Evolutionary conservation across 2,797 vertebrate genomes (phyloP).

Genomic region (Diplodus sargus): DNA sequence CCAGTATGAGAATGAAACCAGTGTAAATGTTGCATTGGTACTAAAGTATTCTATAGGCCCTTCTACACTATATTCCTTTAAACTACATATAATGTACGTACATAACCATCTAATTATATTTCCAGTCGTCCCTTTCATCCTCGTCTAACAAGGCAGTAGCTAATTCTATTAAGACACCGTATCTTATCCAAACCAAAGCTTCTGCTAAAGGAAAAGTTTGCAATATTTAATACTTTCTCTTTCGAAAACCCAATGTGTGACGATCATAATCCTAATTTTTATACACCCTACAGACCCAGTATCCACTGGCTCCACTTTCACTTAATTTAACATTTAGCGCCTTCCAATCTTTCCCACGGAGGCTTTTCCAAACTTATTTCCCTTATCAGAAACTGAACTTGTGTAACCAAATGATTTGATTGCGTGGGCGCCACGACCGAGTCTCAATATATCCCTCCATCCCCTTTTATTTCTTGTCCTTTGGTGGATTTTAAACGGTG

Average conservation of each 20-base stretch:
- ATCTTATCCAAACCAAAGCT: constrained; percentile 46
- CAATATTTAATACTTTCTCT: constrained; percentile 53
- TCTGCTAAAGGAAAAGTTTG: constrained; percentile 48
- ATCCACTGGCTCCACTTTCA: constrained; percentile 54
- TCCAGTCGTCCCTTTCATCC: constrained; percentile 34
- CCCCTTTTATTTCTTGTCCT: constrained; percentile 57
- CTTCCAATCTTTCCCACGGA: constrained; percentile 51
- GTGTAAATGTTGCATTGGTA: neutral
- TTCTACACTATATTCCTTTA: neutral
- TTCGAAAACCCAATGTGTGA: constrained; percentile 49
- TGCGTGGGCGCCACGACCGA: constrained; percentile 46
- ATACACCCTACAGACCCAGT: constrained; percentile 43
- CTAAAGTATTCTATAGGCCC: neutral
- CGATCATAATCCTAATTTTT: constrained; percentile 61
- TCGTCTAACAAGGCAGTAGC: constrained; percentile 18
- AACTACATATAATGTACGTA: neutral
- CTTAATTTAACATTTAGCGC: constrained; percentile 62
- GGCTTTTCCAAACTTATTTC: constrained; percentile 62
- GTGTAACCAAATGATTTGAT: constrained; percentile 69
- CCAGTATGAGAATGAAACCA: neutral
- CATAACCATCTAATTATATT: neutral
- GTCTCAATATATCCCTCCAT: constrained; percentile 42
- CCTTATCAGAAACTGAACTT: constrained; percentile 65
- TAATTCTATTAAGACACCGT: constrained; percentile 39
- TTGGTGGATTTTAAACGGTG: constrained; percentile 66